Evolutionary conservation across 2,113 vertebrate genomes (phyloP).

Genomic region (Galemys pyrenaicus): DNA sequence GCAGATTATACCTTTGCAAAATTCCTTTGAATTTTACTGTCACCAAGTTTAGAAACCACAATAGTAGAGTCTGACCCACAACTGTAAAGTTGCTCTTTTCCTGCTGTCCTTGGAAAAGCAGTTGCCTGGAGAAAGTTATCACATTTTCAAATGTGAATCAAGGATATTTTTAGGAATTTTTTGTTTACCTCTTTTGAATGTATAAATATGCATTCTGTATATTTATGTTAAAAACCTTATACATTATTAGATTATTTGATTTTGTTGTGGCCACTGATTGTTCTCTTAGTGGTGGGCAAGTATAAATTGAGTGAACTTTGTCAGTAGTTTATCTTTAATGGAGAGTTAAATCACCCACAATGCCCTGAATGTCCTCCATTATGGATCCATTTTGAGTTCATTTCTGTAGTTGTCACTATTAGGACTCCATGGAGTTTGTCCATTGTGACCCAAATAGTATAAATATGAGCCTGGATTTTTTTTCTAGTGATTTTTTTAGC

Average conservation of each 20-base stretch:
- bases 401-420: not conserved
- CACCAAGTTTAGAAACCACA: not conserved
- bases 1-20: not conserved
- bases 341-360: not conserved
- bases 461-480: not conserved
- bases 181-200: not conserved
- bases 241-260: conserved; percentile 39
- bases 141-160: conserved; percentile 33
- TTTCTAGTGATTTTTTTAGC: not conserved
- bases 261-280: not conserved
- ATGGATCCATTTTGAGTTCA: not conserved
- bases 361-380: not conserved
- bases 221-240: conserved; percentile 4
- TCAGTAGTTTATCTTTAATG: not conserved
- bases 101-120: not conserved
- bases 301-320: not conserved
- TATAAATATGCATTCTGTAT: too few species aligned
- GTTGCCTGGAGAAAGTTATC: not conserved
- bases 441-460: not conserved
- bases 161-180: not conserved
- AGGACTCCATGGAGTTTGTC: not conserved
- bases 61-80: not conserved
- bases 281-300: not conserved
- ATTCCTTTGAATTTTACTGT: conserved; percentile 9
- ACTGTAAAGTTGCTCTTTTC: not conserved